phyloP scores from a whole-genome alignment of 2,113 vertebrate species.

The Corapipo altera region DNA sequence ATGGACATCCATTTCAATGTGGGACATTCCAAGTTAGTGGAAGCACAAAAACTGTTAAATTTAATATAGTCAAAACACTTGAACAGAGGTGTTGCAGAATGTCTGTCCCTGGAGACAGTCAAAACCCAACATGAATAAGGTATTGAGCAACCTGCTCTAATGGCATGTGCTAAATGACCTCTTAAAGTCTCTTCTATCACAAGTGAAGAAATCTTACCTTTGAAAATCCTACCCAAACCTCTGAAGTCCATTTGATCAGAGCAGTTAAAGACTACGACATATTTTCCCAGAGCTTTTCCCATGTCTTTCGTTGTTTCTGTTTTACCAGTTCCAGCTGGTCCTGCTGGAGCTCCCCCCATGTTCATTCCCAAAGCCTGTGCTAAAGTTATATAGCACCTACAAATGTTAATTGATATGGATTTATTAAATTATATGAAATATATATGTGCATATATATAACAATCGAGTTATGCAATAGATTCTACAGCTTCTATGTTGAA shows the following conservation, averaged over 20 bases:
- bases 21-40: neutral
- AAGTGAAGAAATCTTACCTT: conserved; percentile 74
- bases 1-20: neutral
- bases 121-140: neutral
- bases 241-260: conserved; percentile 92
- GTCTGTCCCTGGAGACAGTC: neutral
- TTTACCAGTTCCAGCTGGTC: conserved; percentile 90
- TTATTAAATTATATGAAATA: neutral
- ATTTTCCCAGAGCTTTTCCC: conserved; percentile 87
- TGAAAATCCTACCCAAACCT: conserved; percentile 90
- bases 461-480: neutral
- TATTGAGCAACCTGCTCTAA: neutral
- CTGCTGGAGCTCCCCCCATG: conserved; percentile 88
- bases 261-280: conserved; percentile 90
- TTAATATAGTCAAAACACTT: neutral
- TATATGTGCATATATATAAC: neutral
- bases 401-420: conserved; percentile 12
- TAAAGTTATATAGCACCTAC: conserved; percentile 89
- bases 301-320: conserved; percentile 91
- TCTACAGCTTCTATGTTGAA: neutral
- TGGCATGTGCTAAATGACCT: neutral
- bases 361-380: conserved; percentile 87
- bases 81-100: neutral
- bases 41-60: neutral
- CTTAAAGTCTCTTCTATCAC: neutral